phyloP scores from a whole-genome alignment of 64 coral and sea anemone species.

The Platygyra sinensis region DNA sequence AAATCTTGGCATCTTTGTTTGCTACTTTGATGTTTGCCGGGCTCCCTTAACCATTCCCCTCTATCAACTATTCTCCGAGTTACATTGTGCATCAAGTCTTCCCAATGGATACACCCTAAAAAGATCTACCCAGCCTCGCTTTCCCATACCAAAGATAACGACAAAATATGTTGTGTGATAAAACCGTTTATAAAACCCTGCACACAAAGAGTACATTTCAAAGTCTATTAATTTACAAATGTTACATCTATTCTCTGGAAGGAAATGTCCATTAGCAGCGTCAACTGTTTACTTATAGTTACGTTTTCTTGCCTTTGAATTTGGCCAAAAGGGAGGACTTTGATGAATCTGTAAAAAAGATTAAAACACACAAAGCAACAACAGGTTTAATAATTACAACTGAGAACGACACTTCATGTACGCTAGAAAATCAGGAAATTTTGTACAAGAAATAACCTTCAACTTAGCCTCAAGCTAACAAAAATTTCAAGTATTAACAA shows the following conservation, averaged over 20 bases:
- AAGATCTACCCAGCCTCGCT: too few relatives aligned
- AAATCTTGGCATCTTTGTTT: too few relatives aligned
- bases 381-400: background rate
- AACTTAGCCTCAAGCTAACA: too few relatives aligned
- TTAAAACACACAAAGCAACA: background rate
- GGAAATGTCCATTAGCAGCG: background rate
- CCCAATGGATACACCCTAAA: too few relatives aligned
- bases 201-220: background rate
- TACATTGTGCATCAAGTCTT: too few relatives aligned
- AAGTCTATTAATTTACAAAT: background rate
- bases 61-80: too few relatives aligned
- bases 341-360: conserved; percentile 11
- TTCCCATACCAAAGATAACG: too few relatives aligned
- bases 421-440: background rate
- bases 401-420: background rate
- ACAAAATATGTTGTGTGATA: background rate
- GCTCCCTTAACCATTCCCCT: too few relatives aligned
- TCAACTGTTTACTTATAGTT: background rate
- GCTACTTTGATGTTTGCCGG: too few relatives aligned
- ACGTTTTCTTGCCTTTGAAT: conserved; percentile 10
- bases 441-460: background rate
- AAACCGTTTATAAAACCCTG: background rate
- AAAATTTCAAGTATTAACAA: background rate
- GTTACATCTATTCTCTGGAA: background rate
- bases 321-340: conserved; percentile 4